Evolutionary conservation across 2,888 invertebrate species (phyloP).

Genomic region (Periphyllus acericola): DNA sequence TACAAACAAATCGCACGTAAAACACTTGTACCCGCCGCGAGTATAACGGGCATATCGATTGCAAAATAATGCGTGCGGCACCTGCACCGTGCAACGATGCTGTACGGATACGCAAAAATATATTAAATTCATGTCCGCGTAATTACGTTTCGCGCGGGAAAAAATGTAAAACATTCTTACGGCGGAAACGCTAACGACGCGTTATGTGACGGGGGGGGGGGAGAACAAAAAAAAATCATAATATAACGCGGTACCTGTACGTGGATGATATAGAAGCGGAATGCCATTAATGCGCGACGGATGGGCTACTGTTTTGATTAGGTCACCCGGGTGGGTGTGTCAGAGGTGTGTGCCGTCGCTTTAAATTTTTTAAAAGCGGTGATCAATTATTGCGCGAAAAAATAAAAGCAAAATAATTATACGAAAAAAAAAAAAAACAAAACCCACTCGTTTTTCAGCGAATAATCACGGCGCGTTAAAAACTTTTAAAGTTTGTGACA

Average conservation of each 20-base stretch:
- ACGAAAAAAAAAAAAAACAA: neutral
- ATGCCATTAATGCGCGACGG: neutral
- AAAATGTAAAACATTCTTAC: neutral
- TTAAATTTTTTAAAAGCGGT: conserved; percentile 1
- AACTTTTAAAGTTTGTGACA: neutral
- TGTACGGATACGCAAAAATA: neutral
- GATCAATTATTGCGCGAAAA: neutral
- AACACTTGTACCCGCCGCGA: neutral
- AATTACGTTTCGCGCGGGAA: neutral
- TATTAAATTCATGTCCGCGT: neutral
- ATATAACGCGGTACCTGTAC: neutral
- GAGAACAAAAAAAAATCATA: neutral
- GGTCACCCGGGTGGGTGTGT: neutral
- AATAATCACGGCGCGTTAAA: neutral
- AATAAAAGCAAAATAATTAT: neutral
- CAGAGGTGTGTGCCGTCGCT: neutral
- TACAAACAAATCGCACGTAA: neutral
- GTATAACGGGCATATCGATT: neutral
- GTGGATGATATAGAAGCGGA: neutral
- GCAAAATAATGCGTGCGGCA: neutral
- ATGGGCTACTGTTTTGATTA: neutral
- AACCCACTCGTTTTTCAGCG: neutral
- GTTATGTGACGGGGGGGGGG: too few species aligned
- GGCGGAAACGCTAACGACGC: too few species aligned
- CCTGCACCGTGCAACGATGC: too few species aligned